phyloP scores from a whole-genome alignment of 2,797 vertebrate genomes.

The Psittacula derbiana region DNA sequence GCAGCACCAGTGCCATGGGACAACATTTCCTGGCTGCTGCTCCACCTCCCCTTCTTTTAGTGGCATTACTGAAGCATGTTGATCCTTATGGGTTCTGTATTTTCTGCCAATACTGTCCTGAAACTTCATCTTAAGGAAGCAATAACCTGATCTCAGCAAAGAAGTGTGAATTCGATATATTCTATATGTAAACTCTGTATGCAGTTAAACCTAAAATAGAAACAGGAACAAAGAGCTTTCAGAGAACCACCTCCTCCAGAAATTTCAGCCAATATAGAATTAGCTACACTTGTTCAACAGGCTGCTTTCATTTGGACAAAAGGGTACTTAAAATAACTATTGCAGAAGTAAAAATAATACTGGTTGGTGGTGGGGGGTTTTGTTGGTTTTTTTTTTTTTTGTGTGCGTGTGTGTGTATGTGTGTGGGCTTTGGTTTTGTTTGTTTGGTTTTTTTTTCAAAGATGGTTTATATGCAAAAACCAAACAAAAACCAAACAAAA shows the following conservation, averaged over 20 bases:
- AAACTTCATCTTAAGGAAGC: neutral
- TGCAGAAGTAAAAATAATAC: neutral
- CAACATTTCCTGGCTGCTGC: neutral
- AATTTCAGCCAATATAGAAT: neutral
- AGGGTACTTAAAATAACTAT: neutral
- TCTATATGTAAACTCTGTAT: neutral
- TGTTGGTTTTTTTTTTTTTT: too few species aligned
- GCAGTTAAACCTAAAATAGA: neutral
- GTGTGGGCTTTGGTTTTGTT: too few species aligned
- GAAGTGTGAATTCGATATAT: neutral
- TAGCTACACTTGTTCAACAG: neutral
- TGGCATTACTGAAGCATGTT: neutral
- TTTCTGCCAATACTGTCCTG: neutral
- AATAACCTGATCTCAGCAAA: neutral
- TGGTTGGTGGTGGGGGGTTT: neutral
- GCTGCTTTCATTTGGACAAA: neutral
- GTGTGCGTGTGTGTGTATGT: too few species aligned
- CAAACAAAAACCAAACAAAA: neutral
- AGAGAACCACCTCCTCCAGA: neutral
- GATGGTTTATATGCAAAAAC: neutral
- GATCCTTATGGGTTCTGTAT: neutral
- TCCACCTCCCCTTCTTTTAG: neutral
- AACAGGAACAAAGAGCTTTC: neutral
- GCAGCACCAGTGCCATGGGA: neutral
- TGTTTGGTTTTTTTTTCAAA: neutral